These are phyloP conservation scores for Desmophyllum pertusum DNA, from an alignment of 92 coral and sea anemone genomes.

Conservation along the genomic window DNA sequence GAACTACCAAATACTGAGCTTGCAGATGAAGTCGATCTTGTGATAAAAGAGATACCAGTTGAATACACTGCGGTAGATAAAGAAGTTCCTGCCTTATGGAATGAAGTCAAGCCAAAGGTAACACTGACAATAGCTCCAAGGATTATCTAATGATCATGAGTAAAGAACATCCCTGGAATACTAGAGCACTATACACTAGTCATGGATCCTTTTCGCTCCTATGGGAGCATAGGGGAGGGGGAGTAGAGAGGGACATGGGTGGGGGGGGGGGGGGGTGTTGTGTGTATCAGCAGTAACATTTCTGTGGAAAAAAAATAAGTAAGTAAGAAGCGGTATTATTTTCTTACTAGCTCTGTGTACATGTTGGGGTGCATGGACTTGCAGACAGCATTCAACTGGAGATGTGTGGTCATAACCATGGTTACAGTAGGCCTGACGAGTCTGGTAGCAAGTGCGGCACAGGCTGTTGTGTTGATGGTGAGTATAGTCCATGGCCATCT, in stretches of 20 bases:
- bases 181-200: too few relatives aligned
- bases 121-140: too few relatives aligned
- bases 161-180: too few relatives aligned
- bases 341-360: slow-evolving; percentile 80
- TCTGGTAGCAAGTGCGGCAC: slow-evolving; percentile 55
- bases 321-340: neutral
- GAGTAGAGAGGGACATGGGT: too few relatives aligned
- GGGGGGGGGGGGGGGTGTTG: too few relatives aligned
- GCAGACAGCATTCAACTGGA: slow-evolving; percentile 79
- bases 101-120: slow-evolving; percentile 84
- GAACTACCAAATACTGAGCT: slow-evolving; percentile 73
- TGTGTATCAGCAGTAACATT: too few relatives aligned
- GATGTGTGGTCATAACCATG: slow-evolving; percentile 83
- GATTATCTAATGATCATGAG: too few relatives aligned
- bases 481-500: slow-evolving; percentile 8
- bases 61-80: slow-evolving; percentile 71
- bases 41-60: slow-evolving; percentile 90
- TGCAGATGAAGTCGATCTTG: slow-evolving; percentile 61
- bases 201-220: too few relatives aligned
- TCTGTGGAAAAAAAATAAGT: too few relatives aligned
- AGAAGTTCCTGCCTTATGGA: slow-evolving; percentile 79
- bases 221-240: too few relatives aligned
- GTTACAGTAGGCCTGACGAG: slow-evolving; percentile 71
- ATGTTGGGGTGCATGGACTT: slow-evolving; percentile 89
- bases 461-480: slow-evolving; percentile 84